Percentiles rank a stretch among this genome's conserved stretches.
phyloP scores from a whole-genome alignment of 2,888 invertebrate species.

The Xestia rhomboidea region DNA sequence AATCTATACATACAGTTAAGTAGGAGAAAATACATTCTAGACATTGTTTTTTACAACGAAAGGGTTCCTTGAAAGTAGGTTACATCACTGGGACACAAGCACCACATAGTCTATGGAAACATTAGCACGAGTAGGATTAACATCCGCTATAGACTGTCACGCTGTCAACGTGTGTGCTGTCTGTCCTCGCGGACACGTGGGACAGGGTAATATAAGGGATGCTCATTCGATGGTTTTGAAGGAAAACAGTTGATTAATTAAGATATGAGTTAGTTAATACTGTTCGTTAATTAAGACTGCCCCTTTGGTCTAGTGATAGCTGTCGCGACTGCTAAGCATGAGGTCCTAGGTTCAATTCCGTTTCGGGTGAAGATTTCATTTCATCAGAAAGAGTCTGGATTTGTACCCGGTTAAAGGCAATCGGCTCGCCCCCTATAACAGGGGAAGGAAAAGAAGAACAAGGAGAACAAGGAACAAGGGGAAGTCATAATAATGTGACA shows the following conservation, averaged over 20 bases:
- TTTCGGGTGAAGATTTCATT: not conserved
- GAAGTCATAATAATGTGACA: too few relatives aligned
- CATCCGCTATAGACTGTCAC: conserved; percentile 36
- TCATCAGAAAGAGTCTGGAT: not conserved
- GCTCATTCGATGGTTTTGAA: not conserved
- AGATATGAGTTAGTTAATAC: not conserved
- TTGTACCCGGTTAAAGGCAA: not conserved
- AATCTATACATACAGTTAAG: not conserved
- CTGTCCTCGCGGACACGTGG: not conserved
- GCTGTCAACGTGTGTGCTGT: conserved; percentile 21
- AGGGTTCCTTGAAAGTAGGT: conserved; percentile 6
- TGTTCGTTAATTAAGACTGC: not conserved
- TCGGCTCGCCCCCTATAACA: not conserved
- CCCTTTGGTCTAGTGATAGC: not conserved
- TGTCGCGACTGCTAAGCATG: not conserved
- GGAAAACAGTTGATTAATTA: conserved; percentile 21
- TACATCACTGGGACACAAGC: not conserved
- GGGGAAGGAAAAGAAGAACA: too few relatives aligned
- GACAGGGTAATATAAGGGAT: conserved; percentile 38
- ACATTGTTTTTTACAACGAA: not conserved
- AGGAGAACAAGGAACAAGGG: too few relatives aligned
- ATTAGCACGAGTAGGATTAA: conserved; percentile 38
- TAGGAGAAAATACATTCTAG: not conserved
- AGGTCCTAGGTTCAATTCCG: not conserved
- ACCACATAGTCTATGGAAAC: conserved; percentile 5